phyloP scores from a whole-genome alignment of 2,797 vertebrate species.

The Crax fasciolata region DNA sequence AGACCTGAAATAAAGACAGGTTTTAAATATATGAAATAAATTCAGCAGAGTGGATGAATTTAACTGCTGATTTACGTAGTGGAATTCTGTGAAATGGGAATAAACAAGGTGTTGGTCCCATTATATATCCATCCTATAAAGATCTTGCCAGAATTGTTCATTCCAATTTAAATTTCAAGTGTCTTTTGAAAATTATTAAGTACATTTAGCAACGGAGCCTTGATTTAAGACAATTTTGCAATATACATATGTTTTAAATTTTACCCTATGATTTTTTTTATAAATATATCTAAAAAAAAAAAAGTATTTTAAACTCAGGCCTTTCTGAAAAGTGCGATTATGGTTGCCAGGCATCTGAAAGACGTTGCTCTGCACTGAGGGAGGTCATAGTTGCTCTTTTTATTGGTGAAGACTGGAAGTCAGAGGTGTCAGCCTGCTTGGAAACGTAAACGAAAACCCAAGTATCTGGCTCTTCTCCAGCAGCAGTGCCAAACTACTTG shows the following conservation, averaged over 20 bases:
- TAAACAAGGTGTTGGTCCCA: not conserved
- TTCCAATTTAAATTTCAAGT: not conserved
- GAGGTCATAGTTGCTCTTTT: constrained; percentile 48
- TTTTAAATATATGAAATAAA: not conserved
- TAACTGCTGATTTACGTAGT: not conserved
- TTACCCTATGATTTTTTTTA: not conserved
- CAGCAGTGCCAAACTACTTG: not conserved
- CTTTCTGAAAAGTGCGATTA: not conserved
- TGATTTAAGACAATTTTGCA: not conserved
- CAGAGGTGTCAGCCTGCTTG: constrained; percentile 40
- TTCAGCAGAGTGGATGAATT: not conserved
- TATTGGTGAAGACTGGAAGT: not conserved
- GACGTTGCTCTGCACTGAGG: not conserved
- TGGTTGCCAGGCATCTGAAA: constrained; percentile 41
- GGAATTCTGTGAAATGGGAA: not conserved
- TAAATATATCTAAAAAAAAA: not conserved
- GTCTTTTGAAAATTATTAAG: not conserved
- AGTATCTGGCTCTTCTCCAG: constrained; percentile 4
- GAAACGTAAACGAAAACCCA: constrained; percentile 19
- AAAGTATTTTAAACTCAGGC: not conserved
- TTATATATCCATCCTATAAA: not conserved
- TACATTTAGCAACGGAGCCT: not conserved
- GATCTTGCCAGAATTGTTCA: not conserved
- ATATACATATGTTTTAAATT: not conserved
- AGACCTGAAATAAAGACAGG: not conserved